A percentile compares a stretch with the other conserved stretches of the same genome.
phyloP scores from a whole-genome alignment of 2,113 vertebrate species.

The Alouatta palliata region DNA sequence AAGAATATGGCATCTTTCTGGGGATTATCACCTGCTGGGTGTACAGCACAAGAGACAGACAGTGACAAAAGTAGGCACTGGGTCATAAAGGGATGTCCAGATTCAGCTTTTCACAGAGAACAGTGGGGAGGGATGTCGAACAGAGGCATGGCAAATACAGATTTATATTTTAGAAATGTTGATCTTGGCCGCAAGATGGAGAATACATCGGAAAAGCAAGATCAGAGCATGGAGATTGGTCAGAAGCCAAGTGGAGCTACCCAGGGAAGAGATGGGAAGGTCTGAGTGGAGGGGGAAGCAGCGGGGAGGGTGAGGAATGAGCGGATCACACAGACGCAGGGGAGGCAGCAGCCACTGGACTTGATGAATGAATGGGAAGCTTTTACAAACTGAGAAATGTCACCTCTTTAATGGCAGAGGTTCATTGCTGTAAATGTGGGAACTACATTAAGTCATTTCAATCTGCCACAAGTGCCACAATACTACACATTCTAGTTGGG shows the following conservation, averaged over 20 bases:
- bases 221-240: not conserved
- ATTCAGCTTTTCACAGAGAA: not conserved
- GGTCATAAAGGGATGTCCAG: not conserved
- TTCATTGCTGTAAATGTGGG: not conserved
- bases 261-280: not conserved
- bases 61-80: not conserved
- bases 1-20: not conserved
- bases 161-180: not conserved
- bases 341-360: not conserved
- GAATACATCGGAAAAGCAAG: not conserved
- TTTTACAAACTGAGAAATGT: not conserved
- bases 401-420: not conserved
- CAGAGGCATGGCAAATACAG: not conserved
- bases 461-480: not conserved
- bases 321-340: fast-evolving
- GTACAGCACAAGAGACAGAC: not conserved
- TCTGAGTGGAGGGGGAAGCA: fast-evolving
- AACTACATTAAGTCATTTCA: not conserved
- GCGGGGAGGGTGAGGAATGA: too few species aligned
- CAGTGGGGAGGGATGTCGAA: not conserved
- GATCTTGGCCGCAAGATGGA: not conserved
- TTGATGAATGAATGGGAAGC: not conserved
- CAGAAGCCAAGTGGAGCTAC: not conserved
- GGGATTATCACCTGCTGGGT: not conserved
- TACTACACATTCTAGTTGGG: not conserved